Base-by-base conservation (phyloP, 2,888 invertebrate genomes). In the Lycia hirtaria region DNA sequence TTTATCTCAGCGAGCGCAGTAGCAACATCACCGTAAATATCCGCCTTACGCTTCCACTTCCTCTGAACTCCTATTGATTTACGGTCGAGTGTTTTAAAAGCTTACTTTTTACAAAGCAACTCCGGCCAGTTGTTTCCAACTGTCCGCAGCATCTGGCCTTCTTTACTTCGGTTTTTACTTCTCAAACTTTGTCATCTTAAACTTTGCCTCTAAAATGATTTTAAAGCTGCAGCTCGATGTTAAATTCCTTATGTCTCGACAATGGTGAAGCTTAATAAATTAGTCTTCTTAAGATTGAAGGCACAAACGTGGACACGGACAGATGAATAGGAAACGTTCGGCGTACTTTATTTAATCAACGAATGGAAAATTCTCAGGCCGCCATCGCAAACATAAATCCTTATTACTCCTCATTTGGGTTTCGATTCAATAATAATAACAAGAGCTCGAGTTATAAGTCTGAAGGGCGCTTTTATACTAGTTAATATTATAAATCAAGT, bases 61-160 rank as follows among this genome's bases (percentile, higher is more conserved):
- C 85, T 82, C 78, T 77, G 80, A 81, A 84, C 83, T 86, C 75
- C 85, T 85, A 89, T 91, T 90, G 90, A 91, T 90, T 90, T 89
- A 90, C 85, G 78, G 81, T 82, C 65, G 67, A 38, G 73, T 75
- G 84, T 84, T 89, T 88, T 88, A 88, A 88, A 88, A 87, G 87
- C 83, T 78, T 85, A 87, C 86, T 89, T 90, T 90, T 90, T 89
- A 85, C 84, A 85, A 81, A 87, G 80, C 83, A 81, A 83, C 83
- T 80, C 75, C 71, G 74, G 73, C 85, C 87, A 85, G 85, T 90
- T 90, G 90, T 90, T 90, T 76, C 83, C 83, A 89, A 90, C 88
- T 89, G 90, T 87, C 85, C 81, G 83, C 79, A 83, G 80, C 90
- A 91, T 90, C 89, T 90, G 90, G 87, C 76, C 56, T 82, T 81